Conservation (phyloP, 2,113 vertebrate genomes). For the Meleagris gallopavo region DNA sequence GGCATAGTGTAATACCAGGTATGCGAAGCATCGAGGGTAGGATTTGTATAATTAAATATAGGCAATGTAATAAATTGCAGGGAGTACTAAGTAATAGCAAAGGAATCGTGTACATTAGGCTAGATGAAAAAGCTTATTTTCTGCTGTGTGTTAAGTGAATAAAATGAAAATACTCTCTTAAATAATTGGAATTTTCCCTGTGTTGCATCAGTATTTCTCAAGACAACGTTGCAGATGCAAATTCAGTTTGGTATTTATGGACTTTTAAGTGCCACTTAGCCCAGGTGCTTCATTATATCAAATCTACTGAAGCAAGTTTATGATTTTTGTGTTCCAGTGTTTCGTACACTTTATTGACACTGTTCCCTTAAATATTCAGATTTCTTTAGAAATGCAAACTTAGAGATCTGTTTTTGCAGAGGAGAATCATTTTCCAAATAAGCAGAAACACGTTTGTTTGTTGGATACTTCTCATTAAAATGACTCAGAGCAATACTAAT, state of each 20-base stretch:
- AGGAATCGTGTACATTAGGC: not conserved
- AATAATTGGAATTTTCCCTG: not conserved
- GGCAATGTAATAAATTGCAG: not conserved
- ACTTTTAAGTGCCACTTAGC: not conserved
- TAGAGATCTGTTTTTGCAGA: not conserved
- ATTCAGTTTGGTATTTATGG: not conserved
- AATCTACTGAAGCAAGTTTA: not conserved
- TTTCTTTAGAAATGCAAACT: not conserved
- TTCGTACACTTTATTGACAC: not conserved
- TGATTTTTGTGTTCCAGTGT: not conserved
- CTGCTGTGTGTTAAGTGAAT: not conserved
- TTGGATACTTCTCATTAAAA: not conserved
- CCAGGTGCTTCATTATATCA: rapidly evolving
- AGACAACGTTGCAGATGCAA: not conserved
- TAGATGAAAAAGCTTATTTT: not conserved
- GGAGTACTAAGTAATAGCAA: not conserved
- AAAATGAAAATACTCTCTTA: not conserved
- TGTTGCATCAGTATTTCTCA: not conserved
- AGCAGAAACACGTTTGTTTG: not conserved
- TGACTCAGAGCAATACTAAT: not conserved
- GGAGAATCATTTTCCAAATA: not conserved
- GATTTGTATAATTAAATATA: not conserved
- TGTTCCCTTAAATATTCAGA: not conserved
- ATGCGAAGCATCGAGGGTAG: not conserved
- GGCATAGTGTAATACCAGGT: not conserved